These are phyloP conservation scores for Cloeon dipterum DNA, from an alignment of 2,888 invertebrate genomes.

Conservation along the genomic window DNA sequence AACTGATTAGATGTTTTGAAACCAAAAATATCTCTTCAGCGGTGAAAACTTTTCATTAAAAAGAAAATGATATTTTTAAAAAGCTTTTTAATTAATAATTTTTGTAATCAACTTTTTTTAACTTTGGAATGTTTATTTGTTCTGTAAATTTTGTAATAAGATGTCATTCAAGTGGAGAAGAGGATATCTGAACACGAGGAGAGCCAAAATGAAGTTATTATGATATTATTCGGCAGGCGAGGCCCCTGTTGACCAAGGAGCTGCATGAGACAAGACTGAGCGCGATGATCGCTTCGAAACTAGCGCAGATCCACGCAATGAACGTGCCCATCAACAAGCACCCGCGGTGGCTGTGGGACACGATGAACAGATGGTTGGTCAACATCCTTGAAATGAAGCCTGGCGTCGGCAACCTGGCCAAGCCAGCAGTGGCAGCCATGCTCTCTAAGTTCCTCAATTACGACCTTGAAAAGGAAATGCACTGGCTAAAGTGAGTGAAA, in stretches of 20 bases:
- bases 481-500: conserved; percentile 8
- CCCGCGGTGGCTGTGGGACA: conserved; percentile 30
- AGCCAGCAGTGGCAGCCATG: conserved; percentile 3
- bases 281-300: conserved; percentile 25
- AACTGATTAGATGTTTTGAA: not conserved
- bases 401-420: not conserved
- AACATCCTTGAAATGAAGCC: conserved; percentile 4
- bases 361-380: conserved; percentile 15
- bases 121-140: too few species aligned
- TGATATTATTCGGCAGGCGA: too few species aligned
- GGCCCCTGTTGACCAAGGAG: conserved; percentile 25
- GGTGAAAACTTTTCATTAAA: too few species aligned
- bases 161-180: too few species aligned
- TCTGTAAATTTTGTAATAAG: too few species aligned
- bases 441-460: conserved; percentile 5
- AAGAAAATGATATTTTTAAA: too few species aligned
- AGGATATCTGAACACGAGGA: too few species aligned
- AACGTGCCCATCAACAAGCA: conserved; percentile 34
- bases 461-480: conserved; percentile 6
- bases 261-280: conserved; percentile 24
- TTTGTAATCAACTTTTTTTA: too few species aligned
- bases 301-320: conserved; percentile 29
- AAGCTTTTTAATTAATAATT: too few species aligned
- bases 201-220: too few species aligned
- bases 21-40: not conserved